A percentile compares a stretch with the other conserved stretches of the same genome.
These are phyloP conservation scores for Copsychus sechellarum DNA, from an alignment of 2,113 vertebrate species.

Conservation along the genomic window DNA sequence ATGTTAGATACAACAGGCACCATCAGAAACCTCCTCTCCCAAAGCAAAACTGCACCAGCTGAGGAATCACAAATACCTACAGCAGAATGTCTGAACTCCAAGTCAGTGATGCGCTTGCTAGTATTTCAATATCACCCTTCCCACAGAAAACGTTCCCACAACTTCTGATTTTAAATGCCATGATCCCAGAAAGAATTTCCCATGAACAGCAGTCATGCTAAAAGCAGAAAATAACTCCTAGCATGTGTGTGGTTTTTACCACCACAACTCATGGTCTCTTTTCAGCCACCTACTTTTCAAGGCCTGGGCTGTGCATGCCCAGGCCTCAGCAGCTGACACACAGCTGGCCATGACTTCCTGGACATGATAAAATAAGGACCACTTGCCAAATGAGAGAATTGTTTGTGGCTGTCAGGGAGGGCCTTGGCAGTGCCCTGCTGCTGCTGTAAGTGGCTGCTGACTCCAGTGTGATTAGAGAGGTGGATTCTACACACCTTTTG, in stretches of 20 bases:
- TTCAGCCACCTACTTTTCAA: not conserved
- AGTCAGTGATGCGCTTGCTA: not conserved
- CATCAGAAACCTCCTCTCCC: not conserved
- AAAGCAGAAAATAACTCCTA: not conserved
- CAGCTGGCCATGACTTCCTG: not conserved
- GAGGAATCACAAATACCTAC: not conserved
- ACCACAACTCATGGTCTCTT: not conserved
- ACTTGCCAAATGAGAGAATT: not conserved
- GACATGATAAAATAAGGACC: not conserved
- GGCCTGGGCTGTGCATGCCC: not conserved
- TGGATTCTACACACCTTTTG: not conserved
- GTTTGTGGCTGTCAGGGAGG: not conserved
- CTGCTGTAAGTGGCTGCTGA: not conserved
- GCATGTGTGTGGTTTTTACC: not conserved
- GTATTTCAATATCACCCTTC: not conserved
- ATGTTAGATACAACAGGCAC: not conserved
- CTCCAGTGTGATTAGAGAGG: not conserved
- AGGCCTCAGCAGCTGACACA: not conserved
- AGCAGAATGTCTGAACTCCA: not conserved
- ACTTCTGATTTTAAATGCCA: not conserved
- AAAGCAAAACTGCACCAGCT: not conserved
- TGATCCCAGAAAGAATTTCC: not conserved
- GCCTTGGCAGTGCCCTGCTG: not conserved
- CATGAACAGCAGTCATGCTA: not conserved
- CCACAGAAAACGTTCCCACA: not conserved